Conservation (phyloP, 2,113 vertebrate species). For the Piaya cayana region DNA sequence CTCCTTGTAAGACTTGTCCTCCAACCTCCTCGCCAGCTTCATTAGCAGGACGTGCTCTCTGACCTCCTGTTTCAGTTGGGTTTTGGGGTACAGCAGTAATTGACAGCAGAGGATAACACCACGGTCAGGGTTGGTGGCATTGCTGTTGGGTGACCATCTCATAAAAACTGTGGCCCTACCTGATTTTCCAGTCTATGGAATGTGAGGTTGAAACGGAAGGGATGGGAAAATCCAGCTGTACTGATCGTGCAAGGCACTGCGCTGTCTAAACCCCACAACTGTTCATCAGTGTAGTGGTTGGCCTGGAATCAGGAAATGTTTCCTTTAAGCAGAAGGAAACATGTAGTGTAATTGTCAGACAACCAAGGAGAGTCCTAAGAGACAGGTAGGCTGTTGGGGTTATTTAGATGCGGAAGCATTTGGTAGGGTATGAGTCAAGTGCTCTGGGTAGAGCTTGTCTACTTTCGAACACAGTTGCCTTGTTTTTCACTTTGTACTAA, state of each 20-base stretch:
- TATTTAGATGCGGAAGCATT: background rate
- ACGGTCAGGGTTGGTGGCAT: background rate
- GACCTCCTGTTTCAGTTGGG: background rate
- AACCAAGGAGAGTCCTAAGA: background rate
- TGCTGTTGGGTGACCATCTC: rapidly evolving
- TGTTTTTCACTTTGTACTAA: background rate
- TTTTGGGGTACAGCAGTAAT: rapidly evolving
- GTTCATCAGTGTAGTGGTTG: rapidly evolving
- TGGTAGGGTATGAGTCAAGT: background rate
- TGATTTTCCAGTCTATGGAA: background rate
- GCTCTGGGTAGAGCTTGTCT: background rate
- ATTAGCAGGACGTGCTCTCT: background rate
- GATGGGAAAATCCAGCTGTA: background rate
- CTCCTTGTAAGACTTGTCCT: too few relatives aligned
- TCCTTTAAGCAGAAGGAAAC: background rate
- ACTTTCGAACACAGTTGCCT: background rate
- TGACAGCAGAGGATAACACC: background rate
- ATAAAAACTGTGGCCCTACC: background rate
- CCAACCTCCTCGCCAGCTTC: too few relatives aligned
- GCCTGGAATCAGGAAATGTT: background rate
- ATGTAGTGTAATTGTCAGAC: background rate
- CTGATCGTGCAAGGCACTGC: background rate
- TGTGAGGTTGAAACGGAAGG: background rate
- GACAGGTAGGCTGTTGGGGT: background rate
- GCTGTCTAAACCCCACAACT: background rate